Evolutionary conservation across 2,113 vertebrate genomes (phyloP).

Genomic region (Climacteris rufus): DNA sequence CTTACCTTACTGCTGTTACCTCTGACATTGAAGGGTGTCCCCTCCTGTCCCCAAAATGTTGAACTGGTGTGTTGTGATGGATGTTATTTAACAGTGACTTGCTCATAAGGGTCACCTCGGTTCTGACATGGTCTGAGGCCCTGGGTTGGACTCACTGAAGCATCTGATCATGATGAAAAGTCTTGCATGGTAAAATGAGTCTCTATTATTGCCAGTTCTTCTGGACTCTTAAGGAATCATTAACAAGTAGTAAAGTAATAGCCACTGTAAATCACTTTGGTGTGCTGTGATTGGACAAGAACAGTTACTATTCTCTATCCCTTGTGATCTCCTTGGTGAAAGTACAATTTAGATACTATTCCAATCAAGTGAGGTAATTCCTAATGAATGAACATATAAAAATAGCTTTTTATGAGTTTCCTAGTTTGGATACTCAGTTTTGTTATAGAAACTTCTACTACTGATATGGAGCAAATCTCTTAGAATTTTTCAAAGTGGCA

Average conservation of each 20-base stretch:
- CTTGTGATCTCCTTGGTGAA: background rate
- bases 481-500: background rate
- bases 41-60: background rate
- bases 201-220: background rate
- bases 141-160: background rate
- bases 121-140: background rate
- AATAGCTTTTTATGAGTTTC: background rate
- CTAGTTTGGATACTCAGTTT: background rate
- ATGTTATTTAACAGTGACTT: background rate
- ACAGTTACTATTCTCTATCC: background rate
- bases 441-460: background rate
- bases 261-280: background rate
- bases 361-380: background rate
- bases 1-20: background rate
- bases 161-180: background rate
- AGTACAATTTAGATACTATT: background rate
- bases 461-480: background rate
- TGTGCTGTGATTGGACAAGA: background rate
- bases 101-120: background rate
- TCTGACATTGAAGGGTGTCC: background rate
- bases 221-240: background rate
- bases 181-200: background rate
- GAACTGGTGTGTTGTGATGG: background rate
- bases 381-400: background rate
- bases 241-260: conserved; percentile 29